phyloP scores from a whole-genome alignment of 1,140 invertebrate genomes.

The Bombus confusus region DNA sequence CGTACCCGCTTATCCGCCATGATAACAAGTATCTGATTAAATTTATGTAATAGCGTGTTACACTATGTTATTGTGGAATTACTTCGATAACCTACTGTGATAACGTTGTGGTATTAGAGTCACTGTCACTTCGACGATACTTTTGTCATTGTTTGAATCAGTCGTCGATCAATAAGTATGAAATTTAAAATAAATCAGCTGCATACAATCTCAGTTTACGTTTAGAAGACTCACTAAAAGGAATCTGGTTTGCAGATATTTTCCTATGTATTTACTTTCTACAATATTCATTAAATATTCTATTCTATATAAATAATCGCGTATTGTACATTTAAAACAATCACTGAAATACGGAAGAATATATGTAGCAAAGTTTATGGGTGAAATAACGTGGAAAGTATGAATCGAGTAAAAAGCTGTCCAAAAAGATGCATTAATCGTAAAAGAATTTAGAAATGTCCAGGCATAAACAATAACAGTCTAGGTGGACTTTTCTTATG shows the following conservation, averaged over 20 bases:
- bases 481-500: too few species aligned
- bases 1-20: constrained; percentile 61
- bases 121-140: constrained; percentile 62
- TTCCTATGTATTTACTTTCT: too few species aligned
- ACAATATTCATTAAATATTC: neutral
- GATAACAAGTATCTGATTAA: constrained; percentile 77
- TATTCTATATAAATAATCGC: neutral
- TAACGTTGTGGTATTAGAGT: constrained; percentile 62
- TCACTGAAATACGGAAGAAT: neutral
- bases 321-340: neutral
- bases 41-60: constrained; percentile 76
- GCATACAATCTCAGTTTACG: neutral
- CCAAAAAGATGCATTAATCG: too few species aligned
- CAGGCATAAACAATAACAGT: too few species aligned
- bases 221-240: neutral
- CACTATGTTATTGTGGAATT: constrained; percentile 67
- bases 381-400: neutral
- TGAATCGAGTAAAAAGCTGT: too few species aligned
- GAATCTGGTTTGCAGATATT: neutral
- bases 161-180: neutral
- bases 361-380: neutral
- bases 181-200: constrained; percentile 14
- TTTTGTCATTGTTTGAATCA: constrained; percentile 29
- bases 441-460: too few species aligned
- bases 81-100: constrained; percentile 74